Percentiles rank a stretch among this genome's conserved stretches.
phyloP scores from a whole-genome alignment of 2,888 invertebrate species.

The Anthrax anthrax region DNA sequence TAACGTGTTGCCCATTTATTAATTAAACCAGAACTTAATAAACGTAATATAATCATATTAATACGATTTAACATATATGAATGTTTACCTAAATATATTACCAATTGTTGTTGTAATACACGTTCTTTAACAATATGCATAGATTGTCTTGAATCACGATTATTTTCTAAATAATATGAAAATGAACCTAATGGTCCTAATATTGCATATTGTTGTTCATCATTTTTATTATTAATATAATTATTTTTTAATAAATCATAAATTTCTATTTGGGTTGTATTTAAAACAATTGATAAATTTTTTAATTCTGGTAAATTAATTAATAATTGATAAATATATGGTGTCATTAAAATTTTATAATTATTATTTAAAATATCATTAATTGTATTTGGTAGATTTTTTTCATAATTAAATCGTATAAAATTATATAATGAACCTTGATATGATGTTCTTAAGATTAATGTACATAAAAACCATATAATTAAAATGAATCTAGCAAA shows the following conservation, averaged over 20 bases:
- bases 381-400: slow-evolving; percentile 18
- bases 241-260: not conserved
- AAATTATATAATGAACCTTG: slow-evolving; percentile 17
- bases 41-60: not conserved
- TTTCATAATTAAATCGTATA: slow-evolving; percentile 20
- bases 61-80: not conserved
- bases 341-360: slow-evolving; percentile 17
- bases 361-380: slow-evolving; percentile 16
- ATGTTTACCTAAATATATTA: not conserved
- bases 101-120: not conserved
- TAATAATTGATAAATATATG: slow-evolving; percentile 16
- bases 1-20: not conserved
- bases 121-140: slow-evolving; percentile 1
- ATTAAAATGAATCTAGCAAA: slow-evolving; percentile 20
- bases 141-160: not conserved
- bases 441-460: slow-evolving; percentile 23
- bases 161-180: not conserved
- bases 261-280: not conserved
- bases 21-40: not conserved
- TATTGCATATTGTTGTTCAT: not conserved
- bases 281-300: not conserved
- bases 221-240: not conserved
- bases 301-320: slow-evolving; percentile 17
- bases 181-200: not conserved
- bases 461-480: slow-evolving; percentile 19